Percentiles rank a stretch among this genome's conserved stretches.
Conservation (phyloP, 2,113 vertebrate genomes). For the Lasiurus cinereus region DNA sequence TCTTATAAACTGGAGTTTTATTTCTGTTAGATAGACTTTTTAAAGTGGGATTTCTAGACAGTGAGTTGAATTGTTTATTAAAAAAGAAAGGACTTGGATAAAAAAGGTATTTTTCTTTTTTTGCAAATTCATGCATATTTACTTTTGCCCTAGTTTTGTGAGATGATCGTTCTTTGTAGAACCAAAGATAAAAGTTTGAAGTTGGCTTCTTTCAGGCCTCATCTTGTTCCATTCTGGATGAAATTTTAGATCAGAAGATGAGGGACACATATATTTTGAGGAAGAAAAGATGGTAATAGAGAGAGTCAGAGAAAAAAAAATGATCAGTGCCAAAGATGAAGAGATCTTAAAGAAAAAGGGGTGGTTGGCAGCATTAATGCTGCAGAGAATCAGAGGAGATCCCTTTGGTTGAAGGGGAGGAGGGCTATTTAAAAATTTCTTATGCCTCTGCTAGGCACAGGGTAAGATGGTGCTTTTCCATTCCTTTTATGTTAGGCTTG, state of each 20-base stretch:
- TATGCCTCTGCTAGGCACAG: not conserved
- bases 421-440: not conserved
- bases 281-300: not conserved
- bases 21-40: slow-evolving; percentile 46
- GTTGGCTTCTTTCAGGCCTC: not conserved
- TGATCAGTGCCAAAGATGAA: not conserved
- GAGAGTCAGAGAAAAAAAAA: not conserved
- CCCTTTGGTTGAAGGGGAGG: not conserved
- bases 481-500: not conserved
- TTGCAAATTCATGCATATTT: slow-evolving; percentile 21
- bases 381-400: not conserved
- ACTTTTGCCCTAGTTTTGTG: not conserved
- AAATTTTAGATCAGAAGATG: slow-evolving; percentile 21
- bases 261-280: not conserved
- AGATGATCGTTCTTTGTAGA: slow-evolving; percentile 23
- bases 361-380: not conserved
- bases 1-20: not conserved
- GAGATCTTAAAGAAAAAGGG: not conserved
- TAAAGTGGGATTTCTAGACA: not conserved
- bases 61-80: slow-evolving; percentile 42
- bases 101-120: not conserved
- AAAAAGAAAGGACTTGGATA: slow-evolving; percentile 38
- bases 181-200: not conserved
- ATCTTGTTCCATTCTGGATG: not conserved
- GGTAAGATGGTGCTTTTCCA: not conserved